These are phyloP conservation scores for Anguilla megastoma DNA, from an alignment of 2,797 vertebrate genomes.

Conservation along the genomic window DNA sequence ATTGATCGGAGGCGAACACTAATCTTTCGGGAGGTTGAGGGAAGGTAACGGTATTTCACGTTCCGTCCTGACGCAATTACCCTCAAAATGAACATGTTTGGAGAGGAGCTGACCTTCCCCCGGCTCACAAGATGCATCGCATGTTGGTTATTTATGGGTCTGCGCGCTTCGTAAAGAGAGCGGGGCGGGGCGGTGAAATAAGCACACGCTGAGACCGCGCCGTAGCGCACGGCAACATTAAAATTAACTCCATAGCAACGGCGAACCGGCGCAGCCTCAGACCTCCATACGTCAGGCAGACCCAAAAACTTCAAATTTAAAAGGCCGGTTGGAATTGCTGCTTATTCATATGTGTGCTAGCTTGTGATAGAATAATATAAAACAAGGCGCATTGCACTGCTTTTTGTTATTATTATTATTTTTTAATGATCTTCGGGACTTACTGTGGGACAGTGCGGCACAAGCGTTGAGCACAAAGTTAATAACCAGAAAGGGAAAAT, in stretches of 20 bases:
- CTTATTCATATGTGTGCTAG: neutral
- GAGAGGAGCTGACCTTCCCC: constrained; percentile 58
- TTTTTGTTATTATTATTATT: neutral
- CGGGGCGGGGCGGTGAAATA: constrained; percentile 5
- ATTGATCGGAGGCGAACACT: constrained; percentile 66
- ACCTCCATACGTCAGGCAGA: neutral
- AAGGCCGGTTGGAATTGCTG: neutral
- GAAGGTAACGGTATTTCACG: constrained; percentile 63
- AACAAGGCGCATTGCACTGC: neutral
- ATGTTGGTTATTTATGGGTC: constrained; percentile 47
- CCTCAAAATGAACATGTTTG: constrained; percentile 52
- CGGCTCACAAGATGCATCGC: constrained; percentile 22
- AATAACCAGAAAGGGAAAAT: neutral
- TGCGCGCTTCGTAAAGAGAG: constrained; percentile 42
- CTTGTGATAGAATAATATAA: neutral
- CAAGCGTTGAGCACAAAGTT: neutral
- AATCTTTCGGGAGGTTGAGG: constrained; percentile 57
- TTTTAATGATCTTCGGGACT: neutral
- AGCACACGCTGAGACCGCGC: constrained; percentile 2
- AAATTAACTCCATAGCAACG: neutral
- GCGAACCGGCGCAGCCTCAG: neutral
- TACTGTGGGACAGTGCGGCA: too few species aligned
- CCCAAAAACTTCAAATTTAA: neutral
- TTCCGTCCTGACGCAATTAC: constrained; percentile 64
- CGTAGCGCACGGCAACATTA: neutral